Evolutionary conservation across 2,797 vertebrate species (phyloP).

Genomic region (Otus scops): DNA sequence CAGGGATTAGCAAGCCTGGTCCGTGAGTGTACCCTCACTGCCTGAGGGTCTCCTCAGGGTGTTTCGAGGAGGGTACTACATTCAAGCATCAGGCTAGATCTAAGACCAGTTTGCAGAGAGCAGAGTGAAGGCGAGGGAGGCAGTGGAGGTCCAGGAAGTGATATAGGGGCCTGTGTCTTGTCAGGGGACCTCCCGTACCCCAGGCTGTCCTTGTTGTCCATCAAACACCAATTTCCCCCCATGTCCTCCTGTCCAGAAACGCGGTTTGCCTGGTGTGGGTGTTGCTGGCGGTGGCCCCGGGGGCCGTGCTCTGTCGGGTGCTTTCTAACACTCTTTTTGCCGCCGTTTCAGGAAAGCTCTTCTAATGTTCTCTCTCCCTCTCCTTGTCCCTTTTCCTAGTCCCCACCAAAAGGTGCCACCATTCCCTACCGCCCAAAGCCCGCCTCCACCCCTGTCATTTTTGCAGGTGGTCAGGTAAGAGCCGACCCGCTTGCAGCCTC

Average conservation of each 20-base stretch:
- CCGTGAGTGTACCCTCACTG: neutral
- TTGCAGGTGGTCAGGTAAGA: conserved; percentile 99
- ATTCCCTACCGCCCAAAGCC: conserved; percentile 99
- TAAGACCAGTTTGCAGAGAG: accelerated
- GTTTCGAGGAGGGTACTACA: neutral
- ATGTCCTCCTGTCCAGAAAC: conserved; percentile 15
- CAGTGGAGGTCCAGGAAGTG: accelerated
- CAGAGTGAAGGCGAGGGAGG: neutral
- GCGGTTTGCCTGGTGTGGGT: neutral
- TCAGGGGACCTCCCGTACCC: neutral
- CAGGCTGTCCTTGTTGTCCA: neutral
- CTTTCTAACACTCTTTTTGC: conserved; percentile 63
- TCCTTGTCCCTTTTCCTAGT: conserved; percentile 90
- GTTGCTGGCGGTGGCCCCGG: conserved; percentile 12
- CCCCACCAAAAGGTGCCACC: conserved; percentile 99
- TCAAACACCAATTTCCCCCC: neutral
- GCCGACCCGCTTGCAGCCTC: conserved; percentile 97
- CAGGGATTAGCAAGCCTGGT: neutral
- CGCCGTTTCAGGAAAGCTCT: conserved; percentile 52
- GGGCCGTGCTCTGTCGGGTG: conserved; percentile 16
- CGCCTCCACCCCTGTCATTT: conserved; percentile 98
- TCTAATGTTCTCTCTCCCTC: conserved; percentile 86
- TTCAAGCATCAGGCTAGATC: accelerated
- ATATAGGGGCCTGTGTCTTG: neutral
- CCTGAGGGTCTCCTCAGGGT: neutral